A percentile compares a stretch with the other conserved stretches of the same genome.
Evolutionary conservation across 2,797 vertebrate genomes (phyloP).

Genomic region (Dromococcyx pavoninus): DNA sequence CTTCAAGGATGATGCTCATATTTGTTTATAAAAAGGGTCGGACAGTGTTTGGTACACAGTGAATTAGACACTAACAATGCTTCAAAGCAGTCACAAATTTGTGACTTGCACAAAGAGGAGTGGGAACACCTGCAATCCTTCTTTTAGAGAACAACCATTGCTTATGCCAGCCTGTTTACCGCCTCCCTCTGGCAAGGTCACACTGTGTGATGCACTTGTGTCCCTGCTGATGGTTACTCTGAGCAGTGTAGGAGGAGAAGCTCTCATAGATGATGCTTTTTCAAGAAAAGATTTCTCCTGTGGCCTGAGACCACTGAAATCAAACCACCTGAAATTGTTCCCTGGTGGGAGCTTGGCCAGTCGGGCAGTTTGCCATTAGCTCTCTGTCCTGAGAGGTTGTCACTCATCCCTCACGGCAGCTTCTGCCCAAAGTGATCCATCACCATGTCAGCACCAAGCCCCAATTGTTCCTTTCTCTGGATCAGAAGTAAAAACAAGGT

Average conservation of each 20-base stretch:
- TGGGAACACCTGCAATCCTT: not conserved
- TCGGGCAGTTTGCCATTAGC: not conserved
- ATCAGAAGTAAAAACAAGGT: not conserved
- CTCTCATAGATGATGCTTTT: not conserved
- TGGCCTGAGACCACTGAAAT: not conserved
- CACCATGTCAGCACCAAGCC: slow-evolving; percentile 7
- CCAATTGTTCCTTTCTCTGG: not conserved
- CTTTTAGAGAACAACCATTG: not conserved
- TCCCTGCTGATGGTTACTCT: not conserved
- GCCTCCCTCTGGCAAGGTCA: not conserved
- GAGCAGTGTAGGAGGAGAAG: not conserved
- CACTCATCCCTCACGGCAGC: not conserved
- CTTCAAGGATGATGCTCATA: not conserved
- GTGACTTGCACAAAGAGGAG: too few relatives aligned
- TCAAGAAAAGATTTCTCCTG: not conserved
- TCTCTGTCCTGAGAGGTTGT: not conserved
- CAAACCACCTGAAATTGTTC: not conserved
- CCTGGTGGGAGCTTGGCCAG: not conserved
- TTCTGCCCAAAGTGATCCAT: not conserved
- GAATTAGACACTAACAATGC: not conserved
- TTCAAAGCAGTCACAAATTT: not conserved
- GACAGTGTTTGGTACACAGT: not conserved
- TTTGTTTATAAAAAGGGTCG: not conserved
- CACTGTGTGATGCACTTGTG: rapidly evolving
- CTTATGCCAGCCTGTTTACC: not conserved